Evolutionary conservation across 2,888 invertebrate species (phyloP).

Genomic region (Cinara cedri): DNA sequence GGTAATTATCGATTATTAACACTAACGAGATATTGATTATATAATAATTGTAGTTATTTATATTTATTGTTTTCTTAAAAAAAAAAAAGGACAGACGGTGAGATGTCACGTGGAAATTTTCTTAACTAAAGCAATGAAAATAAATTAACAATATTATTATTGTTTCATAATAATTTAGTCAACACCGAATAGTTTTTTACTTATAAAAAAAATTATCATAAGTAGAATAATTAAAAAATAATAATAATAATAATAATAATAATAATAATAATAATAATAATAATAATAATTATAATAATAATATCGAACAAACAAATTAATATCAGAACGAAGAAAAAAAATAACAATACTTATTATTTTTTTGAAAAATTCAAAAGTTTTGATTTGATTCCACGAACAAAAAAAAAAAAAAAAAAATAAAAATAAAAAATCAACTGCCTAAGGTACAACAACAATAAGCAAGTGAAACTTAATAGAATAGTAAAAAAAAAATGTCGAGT

Average conservation of each 20-base stretch:
- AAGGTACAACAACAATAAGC: conserved; percentile 56
- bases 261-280: conserved; percentile 29
- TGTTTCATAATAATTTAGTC: conserved; percentile 44
- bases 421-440: conserved; percentile 53
- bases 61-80: conserved; percentile 49
- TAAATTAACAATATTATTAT: conserved; percentile 53
- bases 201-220: conserved; percentile 39
- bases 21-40: conserved; percentile 56
- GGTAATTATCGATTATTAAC: conserved; percentile 56
- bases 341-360: conserved; percentile 52
- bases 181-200: conserved; percentile 49
- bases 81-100: conserved; percentile 54
- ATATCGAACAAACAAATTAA: conserved; percentile 53
- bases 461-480: conserved; percentile 56
- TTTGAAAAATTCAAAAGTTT: conserved; percentile 21
- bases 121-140: conserved; percentile 51
- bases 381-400: conserved; percentile 51
- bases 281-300: conserved; percentile 40
- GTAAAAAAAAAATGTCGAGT: conserved; percentile 38
- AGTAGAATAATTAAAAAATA: conserved; percentile 39
- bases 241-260: conserved; percentile 34
- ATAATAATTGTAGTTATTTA: conserved; percentile 53
- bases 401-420: conserved; percentile 42
- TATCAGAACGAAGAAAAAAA: conserved; percentile 44
- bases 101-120: conserved; percentile 53